These are phyloP conservation scores for Lasioglossum villosulum DNA, from an alignment of 2,888 invertebrate species.

Conservation along the genomic window DNA sequence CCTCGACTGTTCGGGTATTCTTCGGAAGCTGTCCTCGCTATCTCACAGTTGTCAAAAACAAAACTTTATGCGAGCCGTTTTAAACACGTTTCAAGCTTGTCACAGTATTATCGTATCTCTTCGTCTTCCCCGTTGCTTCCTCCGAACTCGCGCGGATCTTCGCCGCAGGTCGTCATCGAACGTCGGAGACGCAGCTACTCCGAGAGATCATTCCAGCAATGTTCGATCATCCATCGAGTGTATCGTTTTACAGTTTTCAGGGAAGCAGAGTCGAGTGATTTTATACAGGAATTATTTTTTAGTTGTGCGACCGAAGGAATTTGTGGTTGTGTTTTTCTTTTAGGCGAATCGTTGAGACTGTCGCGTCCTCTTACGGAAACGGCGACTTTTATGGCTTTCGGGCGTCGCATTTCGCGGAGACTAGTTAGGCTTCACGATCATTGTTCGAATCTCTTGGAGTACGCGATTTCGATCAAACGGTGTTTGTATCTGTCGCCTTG, in stretches of 20 bases:
- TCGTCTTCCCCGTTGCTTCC: constrained; percentile 60
- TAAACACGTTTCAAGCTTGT: constrained; percentile 48
- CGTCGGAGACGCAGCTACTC: not conserved
- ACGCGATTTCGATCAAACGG: constrained; percentile 2
- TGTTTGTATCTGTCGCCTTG: constrained; percentile 32
- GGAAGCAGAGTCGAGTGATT: not conserved
- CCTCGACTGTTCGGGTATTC: not conserved
- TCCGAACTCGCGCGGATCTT: constrained; percentile 41
- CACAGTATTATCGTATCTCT: constrained; percentile 78
- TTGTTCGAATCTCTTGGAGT: constrained; percentile 31
- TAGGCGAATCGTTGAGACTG: not conserved
- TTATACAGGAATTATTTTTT: constrained; percentile 1
- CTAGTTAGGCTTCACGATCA: not conserved
- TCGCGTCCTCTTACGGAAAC: not conserved
- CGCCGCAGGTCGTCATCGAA: constrained; percentile 2
- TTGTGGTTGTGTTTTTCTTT: constrained; percentile 5
- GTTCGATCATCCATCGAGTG: not conserved
- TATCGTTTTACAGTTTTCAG: not conserved
- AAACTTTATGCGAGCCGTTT: constrained; percentile 5
- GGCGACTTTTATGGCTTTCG: not conserved
- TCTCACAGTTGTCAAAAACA: not conserved
- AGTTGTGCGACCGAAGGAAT: not conserved
- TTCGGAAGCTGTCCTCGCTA: not conserved
- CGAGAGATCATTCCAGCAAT: constrained; percentile 24
- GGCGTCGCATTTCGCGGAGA: not conserved